Conservation (phyloP, 2,797 vertebrate genomes). For the Cyprinodon diabolis region DNA sequence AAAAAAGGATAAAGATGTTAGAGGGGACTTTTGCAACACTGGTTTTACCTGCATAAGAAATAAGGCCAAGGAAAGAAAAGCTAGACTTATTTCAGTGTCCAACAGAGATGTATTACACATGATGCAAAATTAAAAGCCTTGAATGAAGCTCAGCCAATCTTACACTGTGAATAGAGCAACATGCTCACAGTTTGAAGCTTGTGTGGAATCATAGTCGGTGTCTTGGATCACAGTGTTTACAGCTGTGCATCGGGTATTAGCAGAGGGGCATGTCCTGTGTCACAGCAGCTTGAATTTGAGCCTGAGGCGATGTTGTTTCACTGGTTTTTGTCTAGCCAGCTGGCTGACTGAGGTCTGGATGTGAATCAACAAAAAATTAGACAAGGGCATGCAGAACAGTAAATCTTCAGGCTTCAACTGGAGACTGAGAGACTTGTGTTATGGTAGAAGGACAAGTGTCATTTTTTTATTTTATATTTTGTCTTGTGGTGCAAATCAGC, state of each 20-base stretch:
- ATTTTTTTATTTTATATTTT: constrained; percentile 24
- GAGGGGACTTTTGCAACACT: constrained; percentile 22
- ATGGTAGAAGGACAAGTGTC: constrained; percentile 31
- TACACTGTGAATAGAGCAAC: constrained; percentile 33
- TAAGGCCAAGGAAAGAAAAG: neutral
- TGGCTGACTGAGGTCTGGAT: constrained; percentile 20
- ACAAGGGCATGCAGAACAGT: constrained; percentile 35
- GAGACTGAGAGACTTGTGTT: constrained; percentile 31
- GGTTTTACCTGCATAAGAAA: constrained; percentile 29
- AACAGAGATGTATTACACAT: constrained; percentile 38
- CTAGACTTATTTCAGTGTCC: constrained; percentile 39
- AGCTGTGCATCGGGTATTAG: constrained; percentile 42
- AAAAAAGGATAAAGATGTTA: constrained; percentile 9
- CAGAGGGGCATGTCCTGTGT: constrained; percentile 45
- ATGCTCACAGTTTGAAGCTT: constrained; percentile 6
- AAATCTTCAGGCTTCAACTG: constrained; percentile 32
- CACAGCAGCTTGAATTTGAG: constrained; percentile 49
- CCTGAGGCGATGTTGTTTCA: constrained; percentile 41
- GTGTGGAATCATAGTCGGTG: constrained; percentile 12
- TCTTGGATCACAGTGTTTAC: constrained; percentile 21
- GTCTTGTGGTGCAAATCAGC: constrained; percentile 14
- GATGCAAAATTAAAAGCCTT: constrained; percentile 48
- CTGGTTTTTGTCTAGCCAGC: constrained; percentile 41
- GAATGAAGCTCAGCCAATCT: constrained; percentile 31
- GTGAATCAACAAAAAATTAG: constrained; percentile 40